Percentiles rank a stretch among this genome's conserved stretches.
Evolutionary conservation across 2,113 vertebrate genomes (phyloP).

Genomic region (Catharus minimus): DNA sequence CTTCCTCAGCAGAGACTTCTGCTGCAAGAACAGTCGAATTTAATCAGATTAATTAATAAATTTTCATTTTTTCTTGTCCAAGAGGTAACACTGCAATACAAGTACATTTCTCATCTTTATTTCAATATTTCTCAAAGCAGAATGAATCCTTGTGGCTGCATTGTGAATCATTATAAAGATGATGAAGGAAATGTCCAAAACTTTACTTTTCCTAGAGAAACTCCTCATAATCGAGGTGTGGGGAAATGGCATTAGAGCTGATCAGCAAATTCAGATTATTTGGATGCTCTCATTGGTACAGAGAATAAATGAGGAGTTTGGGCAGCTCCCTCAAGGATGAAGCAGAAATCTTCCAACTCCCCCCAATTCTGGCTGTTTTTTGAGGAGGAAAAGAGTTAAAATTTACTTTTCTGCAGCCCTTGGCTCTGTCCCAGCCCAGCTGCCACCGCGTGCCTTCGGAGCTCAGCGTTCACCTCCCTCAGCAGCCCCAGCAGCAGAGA

Average conservation of each 20-base stretch:
- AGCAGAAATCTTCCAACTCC: neutral
- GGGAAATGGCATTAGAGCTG: neutral
- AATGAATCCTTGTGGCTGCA: neutral
- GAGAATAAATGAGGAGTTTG: neutral
- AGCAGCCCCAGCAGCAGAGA: conserved; percentile 78
- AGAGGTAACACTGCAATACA: neutral
- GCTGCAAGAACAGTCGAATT: conserved; percentile 5
- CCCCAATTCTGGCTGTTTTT: neutral
- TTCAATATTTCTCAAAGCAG: neutral
- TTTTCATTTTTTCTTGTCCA: neutral
- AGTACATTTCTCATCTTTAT: neutral
- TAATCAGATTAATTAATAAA: neutral
- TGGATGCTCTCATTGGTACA: too few species aligned
- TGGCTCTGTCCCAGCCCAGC: conserved; percentile 27
- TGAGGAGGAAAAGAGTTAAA: neutral
- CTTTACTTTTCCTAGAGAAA: neutral
- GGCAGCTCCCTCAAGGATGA: neutral
- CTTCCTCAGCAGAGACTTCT: conserved; percentile 60
- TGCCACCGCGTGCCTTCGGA: conserved; percentile 51
- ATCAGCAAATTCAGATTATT: rapidly evolving
- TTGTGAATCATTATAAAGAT: neutral
- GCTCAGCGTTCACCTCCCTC: conserved; percentile 59
- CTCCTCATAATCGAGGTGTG: neutral
- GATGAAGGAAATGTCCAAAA: neutral
- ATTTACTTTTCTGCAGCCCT: neutral